Evolutionary conservation across 2,113 vertebrate genomes (phyloP).

Genomic region (Nannospalax galili): DNA sequence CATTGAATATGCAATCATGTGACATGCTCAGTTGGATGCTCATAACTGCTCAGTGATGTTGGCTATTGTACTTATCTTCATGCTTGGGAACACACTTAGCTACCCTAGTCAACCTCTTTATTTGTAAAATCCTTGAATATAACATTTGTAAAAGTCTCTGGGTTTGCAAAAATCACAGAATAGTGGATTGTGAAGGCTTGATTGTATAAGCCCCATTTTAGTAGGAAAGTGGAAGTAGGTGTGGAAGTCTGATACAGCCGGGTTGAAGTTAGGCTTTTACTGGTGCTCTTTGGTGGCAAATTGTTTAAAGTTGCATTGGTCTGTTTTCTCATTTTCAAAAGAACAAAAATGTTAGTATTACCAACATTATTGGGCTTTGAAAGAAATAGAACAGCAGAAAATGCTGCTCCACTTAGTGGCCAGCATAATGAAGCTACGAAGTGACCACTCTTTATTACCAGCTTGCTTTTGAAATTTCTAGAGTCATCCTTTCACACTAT

Average conservation of each 20-base stretch:
- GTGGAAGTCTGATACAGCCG: neutral
- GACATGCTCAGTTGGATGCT: neutral
- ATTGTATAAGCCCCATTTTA: neutral
- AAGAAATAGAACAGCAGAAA: neutral
- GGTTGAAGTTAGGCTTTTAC: neutral
- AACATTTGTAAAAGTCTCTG: neutral
- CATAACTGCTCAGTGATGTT: neutral
- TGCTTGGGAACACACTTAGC: neutral
- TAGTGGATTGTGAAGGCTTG: neutral
- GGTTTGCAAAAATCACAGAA: neutral
- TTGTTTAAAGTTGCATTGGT: neutral
- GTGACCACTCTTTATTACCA: neutral
- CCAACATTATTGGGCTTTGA: neutral
- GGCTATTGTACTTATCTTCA: neutral
- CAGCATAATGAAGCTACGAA: neutral
- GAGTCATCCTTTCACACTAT: neutral
- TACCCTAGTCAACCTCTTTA: neutral
- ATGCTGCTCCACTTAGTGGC: neutral
- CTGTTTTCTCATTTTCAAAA: slow-evolving; percentile 32
- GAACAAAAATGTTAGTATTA: neutral
- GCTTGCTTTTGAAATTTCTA: slow-evolving; percentile 17
- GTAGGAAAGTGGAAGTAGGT: neutral
- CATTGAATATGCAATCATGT: neutral
- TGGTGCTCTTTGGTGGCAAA: neutral
- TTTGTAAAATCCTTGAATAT: neutral